A percentile compares a stretch with the other conserved stretches of the same genome.
Evolutionary conservation across 2,797 vertebrate genomes (phyloP).

Genomic region (Falco biarmicus): DNA sequence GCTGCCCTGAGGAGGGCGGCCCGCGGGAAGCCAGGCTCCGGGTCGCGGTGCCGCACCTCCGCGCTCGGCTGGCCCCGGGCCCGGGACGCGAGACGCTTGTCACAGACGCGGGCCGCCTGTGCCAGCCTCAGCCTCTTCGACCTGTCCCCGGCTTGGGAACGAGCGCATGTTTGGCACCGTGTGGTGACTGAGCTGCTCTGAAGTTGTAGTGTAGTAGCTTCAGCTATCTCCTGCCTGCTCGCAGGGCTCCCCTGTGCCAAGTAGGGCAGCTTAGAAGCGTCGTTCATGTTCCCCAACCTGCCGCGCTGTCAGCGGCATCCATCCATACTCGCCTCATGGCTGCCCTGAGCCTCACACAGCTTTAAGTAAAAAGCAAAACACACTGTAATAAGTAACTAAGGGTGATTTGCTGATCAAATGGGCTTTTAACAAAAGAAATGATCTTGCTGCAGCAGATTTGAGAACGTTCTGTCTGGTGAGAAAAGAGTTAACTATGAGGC

Average conservation of each 20-base stretch:
- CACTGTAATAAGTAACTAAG: rapidly evolving
- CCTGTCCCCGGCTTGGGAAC: neutral
- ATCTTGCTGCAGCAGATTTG: no score
- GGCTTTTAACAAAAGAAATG: no score
- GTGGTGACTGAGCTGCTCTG: neutral
- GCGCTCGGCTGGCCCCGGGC: no score
- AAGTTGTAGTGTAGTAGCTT: neutral
- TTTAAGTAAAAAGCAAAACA: neutral
- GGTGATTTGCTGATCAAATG: no score
- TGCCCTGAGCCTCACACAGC: rapidly evolving
- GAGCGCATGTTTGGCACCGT: neutral
- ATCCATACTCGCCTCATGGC: rapidly evolving
- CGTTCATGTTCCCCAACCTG: no score
- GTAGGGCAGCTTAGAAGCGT: neutral
- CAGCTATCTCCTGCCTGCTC: neutral
- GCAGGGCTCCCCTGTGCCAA: rapidly evolving
- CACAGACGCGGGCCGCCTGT: no score
- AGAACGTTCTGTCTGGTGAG: no score
- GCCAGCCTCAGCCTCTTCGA: no score
- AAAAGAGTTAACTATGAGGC: no score
- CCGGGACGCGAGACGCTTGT: rapidly evolving
- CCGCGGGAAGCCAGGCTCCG: no score
- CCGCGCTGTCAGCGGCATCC: rapidly evolving
- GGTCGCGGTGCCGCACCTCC: neutral
- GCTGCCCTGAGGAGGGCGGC: no score